Conservation (phyloP, 2,888 invertebrate species). For the Craniophora ligustri region DNA sequence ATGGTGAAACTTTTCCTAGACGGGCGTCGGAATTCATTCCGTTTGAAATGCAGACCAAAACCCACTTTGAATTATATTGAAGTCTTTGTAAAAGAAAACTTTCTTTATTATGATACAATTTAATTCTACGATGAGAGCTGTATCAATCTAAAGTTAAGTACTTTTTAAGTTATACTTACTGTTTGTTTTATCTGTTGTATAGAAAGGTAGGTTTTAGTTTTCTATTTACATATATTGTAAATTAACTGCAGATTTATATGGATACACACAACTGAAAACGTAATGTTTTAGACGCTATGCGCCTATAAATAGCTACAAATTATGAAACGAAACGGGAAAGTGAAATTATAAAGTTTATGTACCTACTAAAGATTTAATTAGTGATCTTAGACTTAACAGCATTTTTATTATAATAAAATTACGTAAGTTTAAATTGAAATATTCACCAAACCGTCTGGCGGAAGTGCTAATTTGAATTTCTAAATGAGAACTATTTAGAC, state of each 20-base stretch:
- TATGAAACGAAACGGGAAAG: slow-evolving; percentile 3
- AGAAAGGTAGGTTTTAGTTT: no score
- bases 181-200: no score
- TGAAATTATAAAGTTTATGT: slow-evolving; percentile 9
- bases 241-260: slow-evolving; percentile 8
- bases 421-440: background rate
- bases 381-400: slow-evolving; percentile 10
- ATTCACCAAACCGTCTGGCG: slow-evolving; percentile 3
- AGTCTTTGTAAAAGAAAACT: slow-evolving; percentile 76
- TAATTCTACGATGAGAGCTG: slow-evolving; percentile 61
- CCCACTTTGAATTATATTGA: slow-evolving; percentile 75
- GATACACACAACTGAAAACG: slow-evolving; percentile 4
- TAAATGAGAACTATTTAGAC: slow-evolving; percentile 13
- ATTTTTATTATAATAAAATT: slow-evolving; percentile 20
- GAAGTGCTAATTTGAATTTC: slow-evolving; percentile 10
- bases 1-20: slow-evolving; percentile 78
- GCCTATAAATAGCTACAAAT: slow-evolving; percentile 5
- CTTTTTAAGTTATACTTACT: no score
- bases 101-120: slow-evolving; percentile 72
- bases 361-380: slow-evolving; percentile 10
- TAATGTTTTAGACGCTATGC: background rate
- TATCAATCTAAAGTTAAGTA: slow-evolving; percentile 47
- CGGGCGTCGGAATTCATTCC: slow-evolving; percentile 77
- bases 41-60: slow-evolving; percentile 73
- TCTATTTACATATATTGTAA: no score